Base-by-base conservation (phyloP, 2,113 vertebrate species). In the Tragelaphus buxtoni region DNA sequence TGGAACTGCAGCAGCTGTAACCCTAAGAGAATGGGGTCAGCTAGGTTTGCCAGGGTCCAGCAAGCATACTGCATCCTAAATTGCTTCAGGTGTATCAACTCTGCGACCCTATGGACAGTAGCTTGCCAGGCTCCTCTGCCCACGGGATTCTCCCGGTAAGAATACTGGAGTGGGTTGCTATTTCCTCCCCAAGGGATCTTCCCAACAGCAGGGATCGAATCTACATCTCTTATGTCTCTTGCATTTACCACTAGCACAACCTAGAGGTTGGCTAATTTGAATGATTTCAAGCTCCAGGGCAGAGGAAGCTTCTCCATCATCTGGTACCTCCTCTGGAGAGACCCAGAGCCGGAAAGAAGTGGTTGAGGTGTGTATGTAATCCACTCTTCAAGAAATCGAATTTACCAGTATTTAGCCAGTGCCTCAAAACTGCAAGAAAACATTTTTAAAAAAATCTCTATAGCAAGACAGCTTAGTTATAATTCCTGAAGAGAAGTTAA, bases 81-180 rank as follows among this genome's bases (percentile, higher is more conserved):
- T 72, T 39, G 10, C 69, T 72, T 72, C 69, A 7, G 5, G 7
- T 39, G 35, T 42, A 22, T 72, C 35, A 7, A 24, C 20, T 72
- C 5, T 72, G 69, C 0, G 3, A 39, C 35, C 5, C 10, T 39
- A 39, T 12, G 20, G 10, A 72, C 2, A 1, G 35, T 42, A 16
- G 69, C 69, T 42, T 42, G 39, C 39, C 22, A 42, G 39, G 39
- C 10, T 74, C 39, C 22, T 74, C 35, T 42, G 11, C 12, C 39
- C 39, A 42, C 7, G 39, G 39, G 69, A 14, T 74, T 42, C 69
- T 72, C 20, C 35, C 0, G 0, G 18, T 22, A 39, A 22, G 20
- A 39, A 39, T 72, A 24, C 65, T 13, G 35, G 39, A 74, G 5
- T 13, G 11, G 35, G 20, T 74, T 74, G 39, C 39, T 26, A 13